Evolutionary conservation across 2,113 vertebrate species (phyloP), one percentile per base, ranked within the genome.

Genomic region (Pipra filicauda): DNA sequence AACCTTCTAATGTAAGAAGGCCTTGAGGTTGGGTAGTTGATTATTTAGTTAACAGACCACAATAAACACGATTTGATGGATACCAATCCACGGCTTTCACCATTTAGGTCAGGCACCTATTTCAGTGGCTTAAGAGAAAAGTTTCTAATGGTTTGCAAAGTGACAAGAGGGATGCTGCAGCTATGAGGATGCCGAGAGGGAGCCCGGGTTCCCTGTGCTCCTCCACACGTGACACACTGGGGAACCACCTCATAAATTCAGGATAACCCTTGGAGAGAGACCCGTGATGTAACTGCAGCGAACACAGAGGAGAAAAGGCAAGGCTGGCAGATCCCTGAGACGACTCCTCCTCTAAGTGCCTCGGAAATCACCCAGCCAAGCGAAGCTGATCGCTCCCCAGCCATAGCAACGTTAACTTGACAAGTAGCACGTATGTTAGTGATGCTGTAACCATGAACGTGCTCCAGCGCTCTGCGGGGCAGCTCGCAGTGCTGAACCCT

Each of bases 131-230:
- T 13, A 66, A 55, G 13, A 37, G 46, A 22, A 80, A 77, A 74
- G n/a, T 85, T 91, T 59, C 74, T 80, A 35, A 95, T 28, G 14
- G 41, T 65, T 74, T 75, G 72, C 61, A 57, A 88, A 88, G 57
- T 22, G 93, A 73, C 89, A 64, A 84, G 62, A 91, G 86, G 2
- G 3, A 49, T 17, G 22, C 28, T 8, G 4, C 35, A 72, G 84
- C 52, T 75, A 41, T 14, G 58, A 94, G 69, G 80, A 88, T 72
- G 85, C 71, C 54, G 74, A 87, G 51, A 78, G 78, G 70, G 49
- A 35, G 16, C 51, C 48, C 39, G 72, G 77, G n/a, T 27, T 77
- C 79, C 85, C 89, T 22, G 89, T 30, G 8, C 91, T 91, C 93
- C 21, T 70, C 81, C 51, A 27, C 39, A 15, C 0, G 2, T 14